Evolutionary conservation across 2,797 vertebrate genomes (phyloP).

Genomic region (Mormyrops attenuatus): DNA sequence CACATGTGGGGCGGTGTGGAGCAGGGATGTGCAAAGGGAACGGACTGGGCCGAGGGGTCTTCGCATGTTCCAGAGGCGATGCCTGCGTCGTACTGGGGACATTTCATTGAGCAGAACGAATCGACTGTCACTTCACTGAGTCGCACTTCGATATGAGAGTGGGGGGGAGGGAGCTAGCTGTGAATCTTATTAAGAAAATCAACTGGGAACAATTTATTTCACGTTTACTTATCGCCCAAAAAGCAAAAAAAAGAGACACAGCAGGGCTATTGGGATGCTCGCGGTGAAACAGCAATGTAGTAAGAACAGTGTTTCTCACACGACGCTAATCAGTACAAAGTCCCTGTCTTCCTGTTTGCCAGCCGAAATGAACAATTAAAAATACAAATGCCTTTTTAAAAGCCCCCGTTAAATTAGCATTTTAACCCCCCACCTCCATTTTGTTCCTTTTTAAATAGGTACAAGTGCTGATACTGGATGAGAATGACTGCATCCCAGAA

Average conservation of each 20-base stretch:
- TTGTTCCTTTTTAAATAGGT: slow-evolving; percentile 57
- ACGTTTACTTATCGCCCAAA: slow-evolving; percentile 10
- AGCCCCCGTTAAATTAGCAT: neutral
- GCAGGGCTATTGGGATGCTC: slow-evolving; percentile 16
- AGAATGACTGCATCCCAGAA: slow-evolving; percentile 80
- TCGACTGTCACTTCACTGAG: neutral
- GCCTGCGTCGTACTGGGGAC: neutral
- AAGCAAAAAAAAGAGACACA: neutral
- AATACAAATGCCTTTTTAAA: slow-evolving; percentile 16
- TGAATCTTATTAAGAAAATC: neutral
- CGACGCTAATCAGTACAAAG: slow-evolving; percentile 28
- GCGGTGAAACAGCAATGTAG: slow-evolving; percentile 35
- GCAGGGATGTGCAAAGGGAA: neutral
- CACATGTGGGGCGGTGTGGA: neutral
- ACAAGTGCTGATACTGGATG: slow-evolving; percentile 71
- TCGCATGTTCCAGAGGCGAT: neutral
- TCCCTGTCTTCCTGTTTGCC: neutral
- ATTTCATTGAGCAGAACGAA: neutral
- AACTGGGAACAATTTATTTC: neutral
- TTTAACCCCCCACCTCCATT: neutral
- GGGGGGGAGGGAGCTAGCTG: neutral
- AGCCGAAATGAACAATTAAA: slow-evolving; percentile 29
- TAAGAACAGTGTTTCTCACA: slow-evolving; percentile 33
- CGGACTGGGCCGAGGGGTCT: neutral
- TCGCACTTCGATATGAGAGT: neutral